Evolutionary conservation across 37 sponge, comb jelly and placozoan species (phyloP), one percentile per base, ranked within the genome.

Genomic region (Trichoplax adhaerens): DNA sequence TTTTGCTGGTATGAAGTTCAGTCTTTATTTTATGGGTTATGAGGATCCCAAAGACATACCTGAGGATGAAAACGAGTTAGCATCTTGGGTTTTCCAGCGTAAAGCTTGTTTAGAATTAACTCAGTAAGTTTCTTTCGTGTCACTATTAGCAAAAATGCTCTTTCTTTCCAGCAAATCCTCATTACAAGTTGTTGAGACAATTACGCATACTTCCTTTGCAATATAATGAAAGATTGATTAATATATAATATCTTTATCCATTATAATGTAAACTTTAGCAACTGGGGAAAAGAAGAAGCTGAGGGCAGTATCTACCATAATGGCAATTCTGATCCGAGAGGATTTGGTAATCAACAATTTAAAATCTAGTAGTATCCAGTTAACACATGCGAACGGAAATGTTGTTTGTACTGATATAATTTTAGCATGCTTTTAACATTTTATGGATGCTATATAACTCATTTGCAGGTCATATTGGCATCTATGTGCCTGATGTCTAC

Each of bases 251-350:
- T 68, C 54, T 49, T 53, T 54, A 3, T 71, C 51, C 29, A 29
- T 29, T 29, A 29, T 29, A 29, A 29, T 29, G 29, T 51, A 29
- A n/a, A 50, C 0, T 78, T 12, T 53, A 84, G 85, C 62, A 84
- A 84, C 70, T 84, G 85, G 85, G 85, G 85, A 5, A 87, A 81
- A 48, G 88, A 87, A 50, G 88, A 87, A 55, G 79, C 84, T 1
- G 70, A 80, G 65, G 80, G 73, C 61, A 48, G 53, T 52, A 72
- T 80, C 12, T 87, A 87, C 55, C 88, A 87, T 68, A 87, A 87
- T 77, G 88, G 88, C 0, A 87, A 87, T 72, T 67, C 48, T 10
- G 81, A 83, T 47, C 88, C 88, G 1, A 76, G 65, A 71, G 88
- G 88, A 59, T 87, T 87, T 70, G 88, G 88, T 87, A 58, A 76